Evolutionary conservation across 2,797 vertebrate genomes (phyloP).

Genomic region (Arrhamphus sclerolepis): DNA sequence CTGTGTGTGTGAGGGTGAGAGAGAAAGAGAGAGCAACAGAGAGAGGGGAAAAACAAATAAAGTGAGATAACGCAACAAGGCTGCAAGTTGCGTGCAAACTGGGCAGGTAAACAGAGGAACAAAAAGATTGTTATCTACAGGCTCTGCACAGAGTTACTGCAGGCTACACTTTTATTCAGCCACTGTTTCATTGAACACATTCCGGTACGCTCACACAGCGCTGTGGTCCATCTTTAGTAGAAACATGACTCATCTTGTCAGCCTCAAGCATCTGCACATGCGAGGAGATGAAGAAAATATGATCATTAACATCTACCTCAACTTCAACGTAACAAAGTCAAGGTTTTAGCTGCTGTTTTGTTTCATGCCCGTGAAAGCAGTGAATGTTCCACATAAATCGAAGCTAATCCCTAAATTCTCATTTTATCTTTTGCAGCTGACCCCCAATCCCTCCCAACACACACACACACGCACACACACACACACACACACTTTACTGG

Average conservation of each 20-base stretch:
- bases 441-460: conserved; percentile 10
- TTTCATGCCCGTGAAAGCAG: conserved; percentile 6
- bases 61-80: conserved; percentile 49
- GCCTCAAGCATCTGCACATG: conserved; percentile 34
- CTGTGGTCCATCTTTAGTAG: conserved; percentile 26
- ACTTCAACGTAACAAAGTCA: conserved; percentile 1
- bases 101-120: conserved; percentile 58
- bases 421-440: conserved; percentile 59
- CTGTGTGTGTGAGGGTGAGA: neutral
- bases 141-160: conserved; percentile 52
- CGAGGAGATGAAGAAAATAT: neutral
- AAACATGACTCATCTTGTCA: conserved; percentile 48
- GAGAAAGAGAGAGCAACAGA: no score
- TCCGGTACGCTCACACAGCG: conserved; percentile 31
- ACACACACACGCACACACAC: conserved; percentile 30
- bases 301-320: conserved; percentile 14
- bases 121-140: conserved; percentile 62
- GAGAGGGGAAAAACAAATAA: conserved; percentile 31
- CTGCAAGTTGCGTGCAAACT: conserved; percentile 65
- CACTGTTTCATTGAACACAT: conserved; percentile 43
- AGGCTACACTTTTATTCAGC: conserved; percentile 63
- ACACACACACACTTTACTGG: conserved; percentile 30
- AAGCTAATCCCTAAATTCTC: conserved; percentile 60
- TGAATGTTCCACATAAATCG: conserved; percentile 42
- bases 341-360: conserved; percentile 36